phyloP scores from a whole-genome alignment of 2,797 vertebrate genomes.

The Falco novaeseelandiae region DNA sequence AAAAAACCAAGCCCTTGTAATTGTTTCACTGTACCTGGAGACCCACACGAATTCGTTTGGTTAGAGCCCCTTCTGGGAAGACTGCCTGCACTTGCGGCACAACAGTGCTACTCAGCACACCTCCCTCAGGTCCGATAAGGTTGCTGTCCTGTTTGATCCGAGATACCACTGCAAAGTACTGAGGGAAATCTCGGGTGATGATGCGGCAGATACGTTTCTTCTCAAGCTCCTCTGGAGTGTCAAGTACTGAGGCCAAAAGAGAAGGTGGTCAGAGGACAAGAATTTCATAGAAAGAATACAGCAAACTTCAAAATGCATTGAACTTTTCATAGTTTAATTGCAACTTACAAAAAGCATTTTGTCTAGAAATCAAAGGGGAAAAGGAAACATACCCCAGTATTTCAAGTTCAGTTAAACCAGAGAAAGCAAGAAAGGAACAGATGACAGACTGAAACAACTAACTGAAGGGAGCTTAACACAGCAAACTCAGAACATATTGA shows the following conservation, averaged over 20 bases:
- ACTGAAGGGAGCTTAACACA: background rate
- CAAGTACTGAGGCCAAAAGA: slow-evolving; percentile 83
- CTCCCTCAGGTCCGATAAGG: slow-evolving; percentile 95
- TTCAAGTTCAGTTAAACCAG: background rate
- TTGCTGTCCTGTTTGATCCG: slow-evolving; percentile 96
- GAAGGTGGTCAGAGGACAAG: background rate
- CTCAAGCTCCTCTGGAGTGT: slow-evolving; percentile 92
- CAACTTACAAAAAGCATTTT: background rate
- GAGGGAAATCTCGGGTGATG: slow-evolving; percentile 96
- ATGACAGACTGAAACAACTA: background rate
- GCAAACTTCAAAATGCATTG: background rate
- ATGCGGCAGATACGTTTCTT: slow-evolving; percentile 95
- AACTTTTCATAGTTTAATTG: background rate
- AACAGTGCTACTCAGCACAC: slow-evolving; percentile 94
- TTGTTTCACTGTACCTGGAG: slow-evolving; percentile 85
- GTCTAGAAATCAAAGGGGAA: background rate
- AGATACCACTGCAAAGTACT: slow-evolving; percentile 97
- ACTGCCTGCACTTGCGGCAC: slow-evolving; percentile 96
- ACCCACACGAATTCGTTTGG: slow-evolving; percentile 95
- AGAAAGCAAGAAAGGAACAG: background rate
- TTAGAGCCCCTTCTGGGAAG: slow-evolving; percentile 95
- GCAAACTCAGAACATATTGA: background rate
- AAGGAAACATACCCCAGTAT: background rate
- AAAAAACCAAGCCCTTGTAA: too few species aligned
- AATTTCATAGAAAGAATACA: background rate